phyloP scores from a whole-genome alignment of 2,113 vertebrate species.

The Accipiter virgatus region DNA sequence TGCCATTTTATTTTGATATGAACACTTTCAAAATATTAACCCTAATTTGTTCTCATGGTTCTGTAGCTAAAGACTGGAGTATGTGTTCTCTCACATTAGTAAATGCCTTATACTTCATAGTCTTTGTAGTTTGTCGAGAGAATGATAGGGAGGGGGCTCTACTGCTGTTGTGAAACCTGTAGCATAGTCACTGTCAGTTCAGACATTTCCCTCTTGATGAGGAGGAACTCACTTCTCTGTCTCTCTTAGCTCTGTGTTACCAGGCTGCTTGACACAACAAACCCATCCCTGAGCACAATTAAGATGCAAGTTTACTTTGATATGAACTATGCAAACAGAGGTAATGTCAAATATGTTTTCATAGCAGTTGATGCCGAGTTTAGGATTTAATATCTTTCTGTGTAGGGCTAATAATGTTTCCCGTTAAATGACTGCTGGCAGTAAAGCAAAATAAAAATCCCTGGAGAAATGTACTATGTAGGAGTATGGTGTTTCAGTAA shows the following conservation, averaged over 20 bases:
- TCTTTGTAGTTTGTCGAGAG: background rate
- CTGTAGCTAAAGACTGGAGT: background rate
- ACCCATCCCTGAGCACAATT: conserved; percentile 88
- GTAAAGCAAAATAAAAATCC: background rate
- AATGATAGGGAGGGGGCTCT: background rate
- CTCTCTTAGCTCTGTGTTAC: conserved; percentile 83
- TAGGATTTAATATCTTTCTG: background rate
- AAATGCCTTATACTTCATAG: background rate
- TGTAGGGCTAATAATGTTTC: background rate
- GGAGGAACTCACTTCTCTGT: background rate
- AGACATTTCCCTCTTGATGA: background rate
- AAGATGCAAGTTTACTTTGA: conserved; percentile 97
- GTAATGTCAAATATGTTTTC: conserved; percentile 73
- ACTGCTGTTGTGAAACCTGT: background rate
- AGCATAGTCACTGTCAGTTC: background rate
- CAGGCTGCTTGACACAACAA: conserved; percentile 80
- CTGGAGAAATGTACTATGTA: background rate
- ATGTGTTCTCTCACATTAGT: background rate
- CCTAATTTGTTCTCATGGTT: background rate
- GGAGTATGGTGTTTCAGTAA: background rate
- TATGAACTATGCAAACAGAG: conserved; percentile 83
- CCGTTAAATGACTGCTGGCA: background rate
- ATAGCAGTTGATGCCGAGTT: background rate
- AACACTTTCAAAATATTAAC: background rate
- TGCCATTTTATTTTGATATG: background rate